Conservation (phyloP, 2,113 vertebrate genomes). For the Mesembrinibis cayennensis region DNA sequence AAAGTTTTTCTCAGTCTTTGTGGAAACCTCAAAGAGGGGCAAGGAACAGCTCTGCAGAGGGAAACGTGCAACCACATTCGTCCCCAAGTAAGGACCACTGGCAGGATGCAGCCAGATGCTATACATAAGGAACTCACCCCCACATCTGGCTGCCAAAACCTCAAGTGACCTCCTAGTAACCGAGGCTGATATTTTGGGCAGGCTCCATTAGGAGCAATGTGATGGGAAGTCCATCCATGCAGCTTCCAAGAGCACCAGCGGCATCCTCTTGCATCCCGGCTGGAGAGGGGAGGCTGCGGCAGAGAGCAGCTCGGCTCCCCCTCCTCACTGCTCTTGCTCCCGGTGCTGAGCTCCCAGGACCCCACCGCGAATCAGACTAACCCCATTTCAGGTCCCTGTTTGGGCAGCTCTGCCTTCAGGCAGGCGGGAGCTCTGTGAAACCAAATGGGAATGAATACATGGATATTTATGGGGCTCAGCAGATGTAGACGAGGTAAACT, state of each 20-base stretch:
- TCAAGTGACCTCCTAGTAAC: neutral
- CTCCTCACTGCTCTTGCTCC: neutral
- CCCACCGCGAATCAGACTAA: neutral
- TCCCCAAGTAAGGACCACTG: fast-evolving
- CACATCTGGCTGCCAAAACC: neutral
- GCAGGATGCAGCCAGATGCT: neutral
- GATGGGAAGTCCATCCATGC: neutral
- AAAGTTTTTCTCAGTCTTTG: neutral
- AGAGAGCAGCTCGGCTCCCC: neutral
- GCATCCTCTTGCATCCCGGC: neutral
- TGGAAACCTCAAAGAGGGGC: fast-evolving
- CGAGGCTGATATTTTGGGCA: neutral
- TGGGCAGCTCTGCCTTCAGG: neutral
- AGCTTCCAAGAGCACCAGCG: neutral
- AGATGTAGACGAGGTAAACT: neutral
- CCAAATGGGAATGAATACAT: neutral
- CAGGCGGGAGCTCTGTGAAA: neutral
- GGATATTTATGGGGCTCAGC: neutral
- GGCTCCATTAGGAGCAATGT: neutral
- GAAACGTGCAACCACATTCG: fast-evolving
- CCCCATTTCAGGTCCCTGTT: neutral
- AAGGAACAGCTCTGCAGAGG: neutral
- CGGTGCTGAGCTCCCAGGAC: neutral
- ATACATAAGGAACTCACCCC: neutral
- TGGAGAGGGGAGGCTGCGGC: fast-evolving